Evolutionary conservation across 1,140 invertebrate species (phyloP).

Genomic region (Pseudoatta argentina): DNA sequence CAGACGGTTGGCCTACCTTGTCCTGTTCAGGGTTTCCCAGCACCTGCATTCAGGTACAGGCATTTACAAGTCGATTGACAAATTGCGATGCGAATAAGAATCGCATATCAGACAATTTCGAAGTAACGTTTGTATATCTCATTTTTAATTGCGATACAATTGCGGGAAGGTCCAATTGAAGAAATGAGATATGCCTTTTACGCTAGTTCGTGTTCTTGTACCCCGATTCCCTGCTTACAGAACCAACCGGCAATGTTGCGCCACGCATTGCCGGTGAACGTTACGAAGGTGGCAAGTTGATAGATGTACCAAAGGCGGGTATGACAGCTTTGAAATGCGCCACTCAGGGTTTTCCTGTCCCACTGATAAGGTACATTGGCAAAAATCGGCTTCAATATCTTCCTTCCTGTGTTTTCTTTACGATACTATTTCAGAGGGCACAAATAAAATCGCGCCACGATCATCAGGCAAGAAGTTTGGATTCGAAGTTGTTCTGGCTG

Average conservation of each 20-base stretch:
- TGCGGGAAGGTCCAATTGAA: neutral
- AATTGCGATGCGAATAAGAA: neutral
- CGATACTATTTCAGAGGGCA: slow-evolving; percentile 85
- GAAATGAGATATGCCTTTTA: neutral
- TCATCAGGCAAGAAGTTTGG: slow-evolving; percentile 88
- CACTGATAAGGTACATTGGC: slow-evolving; percentile 88
- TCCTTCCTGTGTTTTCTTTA: slow-evolving; percentile 32
- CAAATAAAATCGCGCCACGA: slow-evolving; percentile 86
- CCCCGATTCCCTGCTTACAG: slow-evolving; percentile 85
- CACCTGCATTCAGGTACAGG: slow-evolving; percentile 89
- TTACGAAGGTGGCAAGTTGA: slow-evolving; percentile 89
- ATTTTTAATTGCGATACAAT: slow-evolving; percentile 5
- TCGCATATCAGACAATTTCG: neutral
- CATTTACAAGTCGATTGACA: slow-evolving; percentile 14
- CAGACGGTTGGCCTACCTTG: slow-evolving; percentile 88
- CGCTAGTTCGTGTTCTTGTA: slow-evolving; percentile 37
- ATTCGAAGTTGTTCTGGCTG: slow-evolving; percentile 89
- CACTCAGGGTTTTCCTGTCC: slow-evolving; percentile 89
- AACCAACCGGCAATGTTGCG: slow-evolving; percentile 90
- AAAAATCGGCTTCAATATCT: neutral
- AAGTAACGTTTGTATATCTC: neutral
- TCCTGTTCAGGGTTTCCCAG: slow-evolving; percentile 90
- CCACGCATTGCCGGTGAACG: slow-evolving; percentile 89
- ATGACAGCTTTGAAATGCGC: slow-evolving; percentile 88
- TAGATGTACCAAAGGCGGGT: slow-evolving; percentile 88